A percentile compares a stretch with the other conserved stretches of the same genome.
These are phyloP conservation scores for Protobothrops mucrosquamatus DNA, from an alignment of 2,113 vertebrate species.

Conservation along the genomic window DNA sequence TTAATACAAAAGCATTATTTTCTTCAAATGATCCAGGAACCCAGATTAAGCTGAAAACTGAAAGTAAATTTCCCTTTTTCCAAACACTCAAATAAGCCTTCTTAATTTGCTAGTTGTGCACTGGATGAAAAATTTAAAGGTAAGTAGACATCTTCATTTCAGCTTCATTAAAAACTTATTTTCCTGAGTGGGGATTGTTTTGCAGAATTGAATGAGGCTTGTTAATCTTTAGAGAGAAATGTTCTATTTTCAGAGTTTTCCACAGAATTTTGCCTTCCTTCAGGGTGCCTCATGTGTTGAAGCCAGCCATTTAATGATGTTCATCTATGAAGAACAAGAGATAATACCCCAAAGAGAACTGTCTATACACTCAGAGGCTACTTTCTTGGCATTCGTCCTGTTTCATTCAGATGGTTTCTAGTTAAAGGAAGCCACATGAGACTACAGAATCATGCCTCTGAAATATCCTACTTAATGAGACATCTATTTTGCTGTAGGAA, in stretches of 20 bases:
- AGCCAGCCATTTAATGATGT: neutral
- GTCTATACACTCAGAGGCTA: neutral
- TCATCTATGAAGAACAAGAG: neutral
- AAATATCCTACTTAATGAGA: neutral
- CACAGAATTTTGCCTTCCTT: neutral
- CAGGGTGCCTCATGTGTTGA: neutral
- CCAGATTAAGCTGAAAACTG: neutral
- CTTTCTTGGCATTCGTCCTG: neutral
- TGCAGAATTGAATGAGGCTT: neutral
- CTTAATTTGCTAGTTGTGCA: neutral
- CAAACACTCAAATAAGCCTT: neutral
- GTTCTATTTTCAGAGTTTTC: neutral
- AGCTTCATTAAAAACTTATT: neutral
- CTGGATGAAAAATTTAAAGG: neutral
- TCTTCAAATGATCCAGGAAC: neutral
- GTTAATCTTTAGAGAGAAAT: neutral
- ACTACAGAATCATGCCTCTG: neutral
- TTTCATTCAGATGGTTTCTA: neutral
- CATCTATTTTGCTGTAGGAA: neutral
- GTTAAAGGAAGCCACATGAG: neutral
- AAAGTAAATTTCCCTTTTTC: neutral
- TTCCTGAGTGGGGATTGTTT: neutral
- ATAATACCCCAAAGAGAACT: neutral
- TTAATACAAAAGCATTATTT: neutral
- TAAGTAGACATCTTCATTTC: neutral